Evolutionary conservation across 2,888 invertebrate species (phyloP).

Genomic region (Diadromus collaris): DNA sequence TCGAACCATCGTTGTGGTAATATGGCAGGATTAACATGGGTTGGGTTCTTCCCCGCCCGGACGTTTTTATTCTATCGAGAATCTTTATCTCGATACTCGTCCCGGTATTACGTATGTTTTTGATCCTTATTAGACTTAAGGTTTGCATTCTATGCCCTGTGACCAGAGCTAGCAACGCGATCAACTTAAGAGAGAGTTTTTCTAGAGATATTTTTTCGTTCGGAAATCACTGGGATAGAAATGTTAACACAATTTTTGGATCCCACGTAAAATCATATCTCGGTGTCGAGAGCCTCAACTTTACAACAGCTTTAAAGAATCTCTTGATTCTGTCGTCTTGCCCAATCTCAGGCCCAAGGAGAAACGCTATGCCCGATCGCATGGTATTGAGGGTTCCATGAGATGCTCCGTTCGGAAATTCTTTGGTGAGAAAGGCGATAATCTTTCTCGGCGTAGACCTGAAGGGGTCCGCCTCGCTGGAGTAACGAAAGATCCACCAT

Average conservation of each 20-base stretch:
- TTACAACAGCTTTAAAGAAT: conserved; percentile 63
- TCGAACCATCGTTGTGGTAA: conserved; percentile 20
- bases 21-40: conserved; percentile 46
- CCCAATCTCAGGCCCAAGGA: conserved; percentile 48
- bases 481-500: conserved; percentile 49
- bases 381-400: conserved; percentile 55
- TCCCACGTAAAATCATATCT: conserved; percentile 65
- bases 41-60: conserved; percentile 42
- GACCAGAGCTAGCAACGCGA: conserved; percentile 57
- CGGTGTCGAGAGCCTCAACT: conserved; percentile 57
- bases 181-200: conserved; percentile 46
- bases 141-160: conserved; percentile 63
- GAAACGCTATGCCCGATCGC: conserved; percentile 51
- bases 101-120: conserved; percentile 42
- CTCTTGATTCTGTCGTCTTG: conserved; percentile 53
- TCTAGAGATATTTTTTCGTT: conserved; percentile 43
- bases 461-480: conserved; percentile 2
- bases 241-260: conserved; percentile 58
- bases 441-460: conserved; percentile 9
- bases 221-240: conserved; percentile 35
- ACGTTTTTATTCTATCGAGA: conserved; percentile 55
- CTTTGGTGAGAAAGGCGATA: conserved; percentile 41
- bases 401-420: conserved; percentile 48
- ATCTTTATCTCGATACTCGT: conserved; percentile 52
- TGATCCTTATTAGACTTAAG: conserved; percentile 49